These are phyloP conservation scores for Poeciliopsis presidionis DNA, from an alignment of 2,797 vertebrate species.

Conservation along the genomic window DNA sequence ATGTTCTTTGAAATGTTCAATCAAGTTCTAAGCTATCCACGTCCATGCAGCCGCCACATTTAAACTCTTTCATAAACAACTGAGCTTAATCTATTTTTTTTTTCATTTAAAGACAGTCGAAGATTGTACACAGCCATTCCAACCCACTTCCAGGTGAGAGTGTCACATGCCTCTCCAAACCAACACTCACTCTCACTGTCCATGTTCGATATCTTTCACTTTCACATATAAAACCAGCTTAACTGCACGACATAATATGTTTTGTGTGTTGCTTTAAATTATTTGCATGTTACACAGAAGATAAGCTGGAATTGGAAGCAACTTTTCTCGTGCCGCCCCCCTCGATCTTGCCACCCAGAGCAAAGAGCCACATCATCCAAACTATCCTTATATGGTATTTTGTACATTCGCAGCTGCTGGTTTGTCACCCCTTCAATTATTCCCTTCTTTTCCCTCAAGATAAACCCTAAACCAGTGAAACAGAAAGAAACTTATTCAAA, in stretches of 20 bases:
- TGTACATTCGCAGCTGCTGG: background rate
- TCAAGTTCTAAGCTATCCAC: background rate
- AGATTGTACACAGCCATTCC: background rate
- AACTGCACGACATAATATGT: background rate
- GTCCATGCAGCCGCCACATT: background rate
- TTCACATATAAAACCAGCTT: no score
- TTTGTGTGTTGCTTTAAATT: background rate
- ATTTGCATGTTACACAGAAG: background rate
- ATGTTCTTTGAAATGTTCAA: background rate
- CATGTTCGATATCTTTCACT: background rate
- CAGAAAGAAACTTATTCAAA: background rate
- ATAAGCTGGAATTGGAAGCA: background rate
- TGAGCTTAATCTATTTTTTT: background rate
- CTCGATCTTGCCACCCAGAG: background rate
- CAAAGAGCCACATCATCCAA: background rate
- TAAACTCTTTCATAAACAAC: background rate
- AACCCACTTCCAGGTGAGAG: background rate
- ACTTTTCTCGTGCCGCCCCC: background rate
- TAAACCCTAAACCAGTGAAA: background rate
- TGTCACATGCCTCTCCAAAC: background rate
- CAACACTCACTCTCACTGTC: background rate
- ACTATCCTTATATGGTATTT: background rate
- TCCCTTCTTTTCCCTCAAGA: background rate
- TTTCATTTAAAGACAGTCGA: background rate
- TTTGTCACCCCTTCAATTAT: background rate